phyloP scores from a whole-genome alignment of 2,113 vertebrate species.

The Ancistrus triradiatus region DNA sequence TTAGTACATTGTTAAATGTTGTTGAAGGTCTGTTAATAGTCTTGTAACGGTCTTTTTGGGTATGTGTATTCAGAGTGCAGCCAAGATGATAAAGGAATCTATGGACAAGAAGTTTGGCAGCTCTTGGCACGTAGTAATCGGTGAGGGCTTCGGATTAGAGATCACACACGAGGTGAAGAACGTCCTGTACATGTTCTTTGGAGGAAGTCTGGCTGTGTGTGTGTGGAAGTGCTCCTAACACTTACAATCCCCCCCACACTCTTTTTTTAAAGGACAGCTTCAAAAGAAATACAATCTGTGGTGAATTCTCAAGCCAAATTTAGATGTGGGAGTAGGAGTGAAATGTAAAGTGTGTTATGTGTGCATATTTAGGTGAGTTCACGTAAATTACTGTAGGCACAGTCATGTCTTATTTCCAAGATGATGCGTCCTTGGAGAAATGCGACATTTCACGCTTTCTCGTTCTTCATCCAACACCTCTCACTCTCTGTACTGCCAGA shows the following conservation, averaged over 20 bases:
- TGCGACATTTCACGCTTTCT: constrained; percentile 30
- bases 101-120: constrained; percentile 99
- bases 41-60: neutral
- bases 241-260: too few species aligned
- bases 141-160: constrained; percentile 93
- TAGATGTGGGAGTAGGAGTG: neutral
- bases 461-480: constrained; percentile 3
- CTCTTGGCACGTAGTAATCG: constrained; percentile 97
- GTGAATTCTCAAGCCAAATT: neutral
- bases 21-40: too few species aligned
- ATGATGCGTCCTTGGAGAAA: neutral
- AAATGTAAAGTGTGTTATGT: neutral
- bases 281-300: neutral
- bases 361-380: neutral
- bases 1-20: too few species aligned
- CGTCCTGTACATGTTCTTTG: constrained; percentile 97
- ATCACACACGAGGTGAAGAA: constrained; percentile 95
- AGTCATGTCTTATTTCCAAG: neutral
- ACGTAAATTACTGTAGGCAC: neutral
- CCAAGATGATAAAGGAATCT: constrained; percentile 98
- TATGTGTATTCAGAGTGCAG: constrained; percentile 77
- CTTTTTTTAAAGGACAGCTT: too few species aligned
- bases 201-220: constrained; percentile 88
- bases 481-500: constrained; percentile 18
- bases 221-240: constrained; percentile 98